Base-by-base conservation (phyloP, 2,113 vertebrate species). In the Nothobranchius furzeri region DNA sequence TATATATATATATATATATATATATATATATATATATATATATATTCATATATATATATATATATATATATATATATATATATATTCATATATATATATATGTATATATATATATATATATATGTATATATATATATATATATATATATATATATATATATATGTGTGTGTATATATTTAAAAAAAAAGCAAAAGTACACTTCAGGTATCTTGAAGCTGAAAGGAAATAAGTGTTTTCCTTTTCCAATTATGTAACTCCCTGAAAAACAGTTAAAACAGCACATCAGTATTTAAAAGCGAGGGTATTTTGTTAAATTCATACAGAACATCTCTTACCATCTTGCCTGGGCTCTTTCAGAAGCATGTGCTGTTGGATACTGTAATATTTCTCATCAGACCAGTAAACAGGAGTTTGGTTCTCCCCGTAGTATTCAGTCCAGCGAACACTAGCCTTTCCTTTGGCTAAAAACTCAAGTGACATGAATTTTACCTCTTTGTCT, bases 141-240 rank as follows among this genome's bases (percentile, higher is more conserved):
- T 20, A 20, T 20, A 20, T 20, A 20, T 20, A 20, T 20, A 20
- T 20, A 20, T 20, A 20, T 20, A 20, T 20, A 20, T 20, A 20
- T 20, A 20, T 20, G 1, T 20, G n/a, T n/a, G n/a, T n/a, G n/a
- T n/a, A 20, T 20, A 20, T 20, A 20, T 20, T 1, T 30, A 30
- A 1, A 30, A 9, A 6, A 50, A 0, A 25, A 40, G 2, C 0
- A 7, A 59, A 12, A 12, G 49, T 47, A 89, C 90, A 81, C 69
- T 36, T 88, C 60, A 11, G 90, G 90, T 70, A 92, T 85, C 14
- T 60, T 72, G 61, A 91, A 92, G 2, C 0, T 64, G 72, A 92
- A 92, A 9, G 89, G 85, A 48, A 13, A 90, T 1, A 67, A 47
- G 3, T 92, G 84, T 15, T 12, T 74, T 75, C 91, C 90, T 69